phyloP scores from a whole-genome alignment of 2,888 invertebrate genomes.

The Cantharis rustica region DNA sequence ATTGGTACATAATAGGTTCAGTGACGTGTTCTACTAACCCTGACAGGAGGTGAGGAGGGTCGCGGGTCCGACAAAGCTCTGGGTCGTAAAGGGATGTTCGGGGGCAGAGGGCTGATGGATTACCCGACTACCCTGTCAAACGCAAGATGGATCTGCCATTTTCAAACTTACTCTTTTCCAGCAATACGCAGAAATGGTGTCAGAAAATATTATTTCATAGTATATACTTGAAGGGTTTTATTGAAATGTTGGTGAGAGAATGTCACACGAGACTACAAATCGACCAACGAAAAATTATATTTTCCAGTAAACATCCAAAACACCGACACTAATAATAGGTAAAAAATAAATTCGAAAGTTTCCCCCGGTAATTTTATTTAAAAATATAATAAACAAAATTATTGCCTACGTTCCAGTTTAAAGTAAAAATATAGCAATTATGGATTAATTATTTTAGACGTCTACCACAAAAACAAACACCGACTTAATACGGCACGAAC shows the following conservation, averaged over 20 bases:
- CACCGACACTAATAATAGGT: no score
- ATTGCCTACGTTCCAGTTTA: no score
- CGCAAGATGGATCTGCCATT: slow-evolving; percentile 59
- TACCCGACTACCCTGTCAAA: slow-evolving; percentile 58
- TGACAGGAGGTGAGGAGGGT: slow-evolving; percentile 57
- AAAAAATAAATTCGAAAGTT: neutral
- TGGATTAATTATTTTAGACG: neutral
- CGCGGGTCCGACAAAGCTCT: slow-evolving; percentile 51
- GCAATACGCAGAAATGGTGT: slow-evolving; percentile 36
- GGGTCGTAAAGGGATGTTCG: slow-evolving; percentile 34
- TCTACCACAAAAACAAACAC: neutral
- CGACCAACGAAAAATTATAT: neutral
- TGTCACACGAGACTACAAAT: neutral
- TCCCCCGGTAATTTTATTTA: neutral
- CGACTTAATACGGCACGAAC: neutral
- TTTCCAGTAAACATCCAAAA: neutral
- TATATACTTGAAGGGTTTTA: slow-evolving; percentile 11
- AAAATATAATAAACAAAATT: neutral
- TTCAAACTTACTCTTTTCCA: slow-evolving; percentile 55
- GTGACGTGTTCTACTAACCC: slow-evolving; percentile 60
- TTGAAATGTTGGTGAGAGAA: neutral
- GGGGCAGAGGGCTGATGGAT: slow-evolving; percentile 54
- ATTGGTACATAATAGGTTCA: slow-evolving; percentile 59
- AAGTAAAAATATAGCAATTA: no score
- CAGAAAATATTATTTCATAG: slow-evolving; percentile 27